Conservation (phyloP, 2,797 vertebrate species). For the Orientallactaga sibirica region DNA sequence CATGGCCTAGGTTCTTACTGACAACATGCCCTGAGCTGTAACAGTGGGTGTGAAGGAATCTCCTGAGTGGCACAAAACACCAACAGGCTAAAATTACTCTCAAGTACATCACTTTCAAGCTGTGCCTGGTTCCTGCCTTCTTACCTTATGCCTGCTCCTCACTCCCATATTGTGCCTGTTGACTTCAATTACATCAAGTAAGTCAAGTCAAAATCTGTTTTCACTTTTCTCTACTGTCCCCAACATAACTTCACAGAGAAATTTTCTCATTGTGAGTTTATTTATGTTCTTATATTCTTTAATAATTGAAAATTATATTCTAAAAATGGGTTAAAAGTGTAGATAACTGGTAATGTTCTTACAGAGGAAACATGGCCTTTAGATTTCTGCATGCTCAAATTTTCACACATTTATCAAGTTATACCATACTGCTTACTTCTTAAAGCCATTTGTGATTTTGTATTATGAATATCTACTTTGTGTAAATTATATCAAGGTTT, state of each 20-base stretch:
- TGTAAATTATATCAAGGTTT: no score
- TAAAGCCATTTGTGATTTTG: neutral
- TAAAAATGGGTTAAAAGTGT: neutral
- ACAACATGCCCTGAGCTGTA: slow-evolving; percentile 31
- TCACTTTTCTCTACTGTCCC: neutral
- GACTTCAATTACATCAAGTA: slow-evolving; percentile 59
- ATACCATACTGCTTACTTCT: neutral
- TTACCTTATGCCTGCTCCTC: slow-evolving; percentile 68
- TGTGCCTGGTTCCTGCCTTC: slow-evolving; percentile 51
- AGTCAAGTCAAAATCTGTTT: slow-evolving; percentile 29
- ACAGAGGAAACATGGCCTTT: neutral
- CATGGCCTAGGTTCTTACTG: slow-evolving; percentile 17
- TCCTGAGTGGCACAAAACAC: slow-evolving; percentile 71
- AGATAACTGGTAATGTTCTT: neutral
- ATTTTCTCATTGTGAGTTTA: neutral
- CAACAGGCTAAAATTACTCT: slow-evolving; percentile 75
- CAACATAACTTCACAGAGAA: neutral
- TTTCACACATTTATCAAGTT: neutral
- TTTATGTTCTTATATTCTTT: neutral
- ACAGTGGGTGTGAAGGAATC: slow-evolving; percentile 76
- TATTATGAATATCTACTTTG: neutral
- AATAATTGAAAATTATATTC: neutral
- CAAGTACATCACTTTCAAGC: slow-evolving; percentile 71
- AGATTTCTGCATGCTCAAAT: neutral
- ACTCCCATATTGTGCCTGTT: slow-evolving; percentile 57